Evolutionary conservation across 2,113 vertebrate species (phyloP).

Genomic region (Oryzias javanicus): DNA sequence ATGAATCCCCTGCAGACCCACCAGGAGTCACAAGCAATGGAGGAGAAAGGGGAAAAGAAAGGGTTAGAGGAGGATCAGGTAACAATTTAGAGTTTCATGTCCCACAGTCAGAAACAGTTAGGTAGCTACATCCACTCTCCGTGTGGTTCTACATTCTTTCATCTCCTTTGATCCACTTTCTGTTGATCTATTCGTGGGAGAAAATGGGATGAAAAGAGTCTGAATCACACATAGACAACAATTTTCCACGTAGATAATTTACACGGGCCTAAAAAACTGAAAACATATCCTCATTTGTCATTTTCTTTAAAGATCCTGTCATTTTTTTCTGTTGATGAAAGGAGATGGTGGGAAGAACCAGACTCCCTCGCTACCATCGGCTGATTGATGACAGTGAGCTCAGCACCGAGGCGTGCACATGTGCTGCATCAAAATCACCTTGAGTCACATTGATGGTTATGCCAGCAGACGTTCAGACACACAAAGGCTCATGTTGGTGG

Average conservation of each 20-base stretch:
- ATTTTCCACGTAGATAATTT: too few relatives aligned
- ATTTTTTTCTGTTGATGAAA: slow-evolving; percentile 16
- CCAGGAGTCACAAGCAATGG: slow-evolving; percentile 3
- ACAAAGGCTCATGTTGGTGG: slow-evolving; percentile 2
- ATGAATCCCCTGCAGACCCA: slow-evolving; percentile 10
- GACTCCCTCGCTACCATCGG: slow-evolving; percentile 25
- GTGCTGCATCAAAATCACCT: neutral
- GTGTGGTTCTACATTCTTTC: slow-evolving; percentile 10
- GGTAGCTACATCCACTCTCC: slow-evolving; percentile 12
- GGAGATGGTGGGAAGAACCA: slow-evolving; percentile 50
- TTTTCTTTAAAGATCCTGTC: too few relatives aligned
- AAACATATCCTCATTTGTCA: too few relatives aligned
- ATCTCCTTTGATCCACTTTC: too few relatives aligned
- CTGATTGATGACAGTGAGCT: slow-evolving; percentile 58
- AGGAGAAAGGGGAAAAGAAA: slow-evolving; percentile 10
- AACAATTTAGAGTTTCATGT: slow-evolving; percentile 31
- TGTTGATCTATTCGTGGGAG: too few relatives aligned
- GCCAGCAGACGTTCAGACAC: neutral
- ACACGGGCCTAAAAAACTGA: too few relatives aligned
- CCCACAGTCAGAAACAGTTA: slow-evolving; percentile 31
- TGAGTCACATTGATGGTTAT: neutral
- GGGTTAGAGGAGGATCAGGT: slow-evolving; percentile 20
- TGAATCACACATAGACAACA: too few relatives aligned
- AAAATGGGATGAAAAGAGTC: too few relatives aligned
- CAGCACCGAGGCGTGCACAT: slow-evolving; percentile 28